Evolutionary conservation across 2,888 invertebrate genomes (phyloP).

Genomic region (Hecatera dysodea): DNA sequence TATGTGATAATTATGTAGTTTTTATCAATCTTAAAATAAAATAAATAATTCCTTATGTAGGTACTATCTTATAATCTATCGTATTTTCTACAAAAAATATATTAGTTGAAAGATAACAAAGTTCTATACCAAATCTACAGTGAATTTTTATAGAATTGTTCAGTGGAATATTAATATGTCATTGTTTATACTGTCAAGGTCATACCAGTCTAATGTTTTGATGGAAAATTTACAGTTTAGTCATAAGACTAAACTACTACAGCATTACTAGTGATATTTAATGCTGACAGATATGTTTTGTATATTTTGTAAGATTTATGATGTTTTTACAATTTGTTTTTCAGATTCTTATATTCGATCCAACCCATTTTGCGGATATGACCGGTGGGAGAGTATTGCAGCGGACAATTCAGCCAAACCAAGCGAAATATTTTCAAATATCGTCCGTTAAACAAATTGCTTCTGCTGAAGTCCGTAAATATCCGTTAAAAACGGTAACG

Average conservation of each 20-base stretch:
- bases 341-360: conserved; percentile 81
- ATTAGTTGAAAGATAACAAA: background rate
- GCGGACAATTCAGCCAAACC: conserved; percentile 72
- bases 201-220: conserved; percentile 43
- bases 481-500: conserved; percentile 73
- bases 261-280: too few species aligned
- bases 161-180: conserved; percentile 55
- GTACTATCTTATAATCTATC: background rate
- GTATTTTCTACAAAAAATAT: too few species aligned
- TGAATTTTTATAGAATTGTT: conserved; percentile 22
- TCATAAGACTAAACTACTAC: too few species aligned
- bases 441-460: conserved; percentile 78
- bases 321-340: background rate
- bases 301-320: background rate
- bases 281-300: background rate
- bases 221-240: conserved; percentile 47
- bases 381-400: conserved; percentile 78
- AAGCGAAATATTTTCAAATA: conserved; percentile 69
- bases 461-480: conserved; percentile 80
- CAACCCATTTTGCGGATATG: conserved; percentile 79
- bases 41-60: background rate
- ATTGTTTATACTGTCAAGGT: conserved; percentile 60
- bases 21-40: too few species aligned
- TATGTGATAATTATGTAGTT: too few species aligned
- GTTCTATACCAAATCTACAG: background rate